Evolutionary conservation across 2,113 vertebrate species (phyloP), one percentile per base, ranked within the genome.

Genomic region (Ptilorrhoa leucosticta): DNA sequence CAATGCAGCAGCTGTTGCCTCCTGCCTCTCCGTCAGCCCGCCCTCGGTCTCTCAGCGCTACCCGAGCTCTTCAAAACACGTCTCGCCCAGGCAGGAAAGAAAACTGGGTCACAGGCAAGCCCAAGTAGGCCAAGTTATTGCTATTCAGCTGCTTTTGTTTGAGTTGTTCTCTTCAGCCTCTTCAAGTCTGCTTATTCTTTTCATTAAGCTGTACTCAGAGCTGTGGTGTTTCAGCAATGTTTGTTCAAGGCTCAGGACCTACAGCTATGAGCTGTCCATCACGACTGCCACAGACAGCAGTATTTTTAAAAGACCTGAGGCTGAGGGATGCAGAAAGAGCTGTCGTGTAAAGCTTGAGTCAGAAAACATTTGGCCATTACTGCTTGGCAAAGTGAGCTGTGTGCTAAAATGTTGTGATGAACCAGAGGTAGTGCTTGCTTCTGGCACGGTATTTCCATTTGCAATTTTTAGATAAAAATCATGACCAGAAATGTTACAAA

Each of bases 11-110:
- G 75, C 54, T 72, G 73, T 3, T 37, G 2, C 28, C 83, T 77
- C 24, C 68, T 84, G 60, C 77, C 42, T 58, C 7, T 5, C 51
- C 0, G 0, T 12, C 69, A 42, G 40, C 37, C 42, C 1, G 0
- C 61, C 48, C 57, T 71, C 2, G 0, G 68, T 42, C 9, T 2
- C 78, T 64, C 61, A 30, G 57, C 1, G 0, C 28, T 51, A 5
- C 39, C 26, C 0, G 0, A 65, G 92, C 57, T 69, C 54, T 61
- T 61, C 37, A 48, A 61, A 93, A 44, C 24, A 3, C 6, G 2
- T 65, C 82, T 69, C 3, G 0, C 42, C 26, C 37, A 53, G 54
- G n/a, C 71, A 69, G 35, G 42, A 28, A 2, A 28, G 35, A 53
- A 83, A 92, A 64, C 28, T 57, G 76, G 61, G 75, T 77, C 75